Conservation (phyloP, 2,113 vertebrate genomes). For the Dipodomys merriami region DNA sequence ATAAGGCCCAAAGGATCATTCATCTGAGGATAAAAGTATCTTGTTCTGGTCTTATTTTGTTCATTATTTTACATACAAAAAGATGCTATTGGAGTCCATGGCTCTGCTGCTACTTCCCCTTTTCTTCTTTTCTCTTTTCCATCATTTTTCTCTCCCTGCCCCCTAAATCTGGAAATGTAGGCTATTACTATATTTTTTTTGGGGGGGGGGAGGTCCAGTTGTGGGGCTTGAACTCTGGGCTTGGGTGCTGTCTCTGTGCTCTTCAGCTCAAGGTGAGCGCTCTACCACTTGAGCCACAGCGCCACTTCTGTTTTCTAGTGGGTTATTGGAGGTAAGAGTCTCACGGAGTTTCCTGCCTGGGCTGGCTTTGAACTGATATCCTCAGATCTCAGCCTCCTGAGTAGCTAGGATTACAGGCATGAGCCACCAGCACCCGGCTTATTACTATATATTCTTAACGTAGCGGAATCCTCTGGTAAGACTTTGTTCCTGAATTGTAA, state of each 20-base stretch:
- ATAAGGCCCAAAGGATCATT: background rate
- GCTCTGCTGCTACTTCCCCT: background rate
- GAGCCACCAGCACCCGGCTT: no score
- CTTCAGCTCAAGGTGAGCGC: no score
- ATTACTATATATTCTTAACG: background rate
- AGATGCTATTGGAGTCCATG: background rate
- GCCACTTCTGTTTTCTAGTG: no score
- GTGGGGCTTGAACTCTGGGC: no score
- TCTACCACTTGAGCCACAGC: no score
- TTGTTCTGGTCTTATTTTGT: background rate
- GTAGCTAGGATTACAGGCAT: no score
- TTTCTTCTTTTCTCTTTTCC: background rate
- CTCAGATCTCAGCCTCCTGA: no score
- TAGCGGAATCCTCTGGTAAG: background rate
- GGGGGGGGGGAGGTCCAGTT: no score
- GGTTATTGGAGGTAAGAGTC: no score
- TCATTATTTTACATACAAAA: background rate
- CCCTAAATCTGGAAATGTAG: background rate
- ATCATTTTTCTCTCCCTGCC: background rate
- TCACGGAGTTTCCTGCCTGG: no score
- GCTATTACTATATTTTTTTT: background rate
- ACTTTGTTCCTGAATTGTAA: constrained; percentile 28
- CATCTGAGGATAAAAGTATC: background rate
- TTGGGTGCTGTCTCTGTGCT: no score
- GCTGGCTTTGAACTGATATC: no score